Base-by-base conservation (phyloP, 53 echinoderm and acorn worm genomes). In the Hippasteria phrygiana region DNA sequence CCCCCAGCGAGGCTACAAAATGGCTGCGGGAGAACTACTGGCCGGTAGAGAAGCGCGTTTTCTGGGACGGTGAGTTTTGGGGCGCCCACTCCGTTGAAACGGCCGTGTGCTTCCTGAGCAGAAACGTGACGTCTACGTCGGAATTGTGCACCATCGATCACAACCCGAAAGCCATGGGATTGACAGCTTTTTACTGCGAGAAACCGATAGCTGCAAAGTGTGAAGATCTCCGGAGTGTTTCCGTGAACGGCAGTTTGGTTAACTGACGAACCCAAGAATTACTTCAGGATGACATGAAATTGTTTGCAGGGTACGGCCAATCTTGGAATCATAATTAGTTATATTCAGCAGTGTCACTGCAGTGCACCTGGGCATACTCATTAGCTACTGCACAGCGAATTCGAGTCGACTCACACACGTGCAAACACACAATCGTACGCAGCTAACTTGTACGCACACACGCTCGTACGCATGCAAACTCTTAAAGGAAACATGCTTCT, bases 1-100 rank as follows among this genome's bases (percentile, higher is more conserved):
- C 85, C 59, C 91, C 95, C 0, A 73, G 90, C 80, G 89, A 91
- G 32, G 91, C 95, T 12, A 85, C 71, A 37, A 39, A 69, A 36
- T 85, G 85, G 85, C 69, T 85, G n/a, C 51, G 35, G 1, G 37
- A 71, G 9, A 51, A 47, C 5, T 85, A 71, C 16, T 85, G 85
- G 85, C 85, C 85, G 33, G 7, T 39, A 2, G 85, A 85, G 13
- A 70, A 71, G 34, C 85, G 85, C 14, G 85, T 85, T 16, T 54
- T 85, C 37, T 85, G 85, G 85, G 26, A 51, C 1, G 85, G 46
- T 0, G 43, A 35, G 70, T 85, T 85, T 40, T 64, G 31, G 22
- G 39, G 36, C 34, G 38, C 4, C 51, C 36, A 50, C 54, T 20
- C 12, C 10, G 1, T 69, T 11, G 85, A 85, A 37, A 70, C 26